Base-by-base conservation (phyloP, 2,113 vertebrate genomes). In the Lethenteron camtschaticum region DNA sequence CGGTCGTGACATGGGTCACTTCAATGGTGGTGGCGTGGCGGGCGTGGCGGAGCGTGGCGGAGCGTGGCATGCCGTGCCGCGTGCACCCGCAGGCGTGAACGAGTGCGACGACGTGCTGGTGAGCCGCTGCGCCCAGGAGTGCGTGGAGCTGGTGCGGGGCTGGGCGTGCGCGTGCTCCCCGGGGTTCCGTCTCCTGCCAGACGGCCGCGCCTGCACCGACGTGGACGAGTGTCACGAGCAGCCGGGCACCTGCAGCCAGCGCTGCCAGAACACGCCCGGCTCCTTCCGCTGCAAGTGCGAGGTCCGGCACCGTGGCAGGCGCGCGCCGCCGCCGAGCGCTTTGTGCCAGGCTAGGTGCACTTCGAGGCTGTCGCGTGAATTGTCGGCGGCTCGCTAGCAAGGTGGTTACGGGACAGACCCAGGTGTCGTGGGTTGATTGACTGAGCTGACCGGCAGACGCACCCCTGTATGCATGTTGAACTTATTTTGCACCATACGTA, bases 171-270 rank as follows among this genome's bases (percentile, higher is more conserved):
- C 81, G 59, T 82, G 81, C 71, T 1, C 76, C 70, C 74, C 75
- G 0, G 80, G 81, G 18, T 82, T 79, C 71, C 60, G 16, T 56
- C 79, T 82, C 24, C 81, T 82, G 81, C 76, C 80, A 1, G 78
- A 81, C 14, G 79, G 78, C 70, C 80, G 81, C 75, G 81, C 81
- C 63, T 82, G 81, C 14, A 77, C 77, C 72, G 81, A 81, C 73
- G 4, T 81, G 6, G 58, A 81, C 56, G 80, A 81, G 73, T 82
- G 81, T 71, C 8, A 70, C 3, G 77, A 72, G 73, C 78, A 77
- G 5, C 80, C 80, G 0, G 69, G 74, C 1, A 75, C 79, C 69
- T 82, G 81, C 75, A 81, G 81, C 73, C 81, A 82, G 77, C 75
- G 81, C 72, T 82, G 81, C 14, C 77, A 79, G 71, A 81, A 81